phyloP scores from a whole-genome alignment of 2,797 vertebrate genomes.

The Microtus californicus region DNA sequence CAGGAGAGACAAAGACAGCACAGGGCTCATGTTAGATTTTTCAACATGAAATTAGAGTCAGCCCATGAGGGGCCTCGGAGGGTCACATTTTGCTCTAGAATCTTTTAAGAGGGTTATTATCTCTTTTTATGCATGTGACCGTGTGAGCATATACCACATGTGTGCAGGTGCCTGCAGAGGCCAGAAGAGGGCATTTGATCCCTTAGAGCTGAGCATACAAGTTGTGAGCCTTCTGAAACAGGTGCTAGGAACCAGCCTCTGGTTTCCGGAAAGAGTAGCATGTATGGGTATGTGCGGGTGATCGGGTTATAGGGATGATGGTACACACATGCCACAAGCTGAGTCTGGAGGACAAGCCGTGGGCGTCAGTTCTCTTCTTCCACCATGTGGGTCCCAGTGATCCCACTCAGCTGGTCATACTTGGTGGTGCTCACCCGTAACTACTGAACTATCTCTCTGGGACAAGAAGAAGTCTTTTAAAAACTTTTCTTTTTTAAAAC shows the following conservation, averaged over 20 bases:
- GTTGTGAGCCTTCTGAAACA: neutral
- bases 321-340: neutral
- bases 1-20: no score
- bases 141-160: neutral
- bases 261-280: neutral
- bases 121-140: neutral
- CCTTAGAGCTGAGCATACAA: neutral
- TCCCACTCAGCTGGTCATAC: neutral
- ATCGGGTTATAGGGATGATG: neutral
- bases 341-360: neutral
- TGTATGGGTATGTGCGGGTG: neutral
- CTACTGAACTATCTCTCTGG: neutral
- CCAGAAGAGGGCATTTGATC: neutral
- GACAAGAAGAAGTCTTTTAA: conserved; percentile 37
- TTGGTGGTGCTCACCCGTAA: neutral
- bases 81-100: no score
- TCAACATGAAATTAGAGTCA: neutral
- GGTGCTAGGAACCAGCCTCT: neutral
- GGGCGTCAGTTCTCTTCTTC: neutral
- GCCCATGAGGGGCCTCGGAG: neutral
- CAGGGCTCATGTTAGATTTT: neutral
- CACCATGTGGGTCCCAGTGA: neutral
- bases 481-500: neutral
- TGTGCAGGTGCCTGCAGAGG: neutral
- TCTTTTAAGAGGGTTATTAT: neutral